Evolutionary conservation across 2,113 vertebrate species (phyloP).

Genomic region (Aleadryas rufinucha): DNA sequence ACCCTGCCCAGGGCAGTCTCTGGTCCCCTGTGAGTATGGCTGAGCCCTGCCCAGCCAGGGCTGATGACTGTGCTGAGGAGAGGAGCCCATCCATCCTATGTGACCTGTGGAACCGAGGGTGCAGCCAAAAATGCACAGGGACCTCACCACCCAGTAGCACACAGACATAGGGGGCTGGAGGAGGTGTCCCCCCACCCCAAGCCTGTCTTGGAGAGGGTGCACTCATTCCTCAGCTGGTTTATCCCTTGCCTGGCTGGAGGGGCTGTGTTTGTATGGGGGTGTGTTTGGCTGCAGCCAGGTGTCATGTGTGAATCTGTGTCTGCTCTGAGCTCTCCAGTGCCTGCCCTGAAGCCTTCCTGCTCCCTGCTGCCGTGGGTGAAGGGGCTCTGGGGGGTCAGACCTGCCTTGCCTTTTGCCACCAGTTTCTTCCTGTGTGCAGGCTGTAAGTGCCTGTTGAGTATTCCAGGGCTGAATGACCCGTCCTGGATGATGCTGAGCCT

Average conservation of each 20-base stretch:
- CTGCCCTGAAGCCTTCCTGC: not conserved
- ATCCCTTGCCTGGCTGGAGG: not conserved
- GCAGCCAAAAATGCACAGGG: not conserved
- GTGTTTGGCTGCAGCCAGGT: not conserved
- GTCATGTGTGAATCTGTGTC: not conserved
- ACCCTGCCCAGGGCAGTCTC: not conserved
- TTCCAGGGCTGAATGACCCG: not conserved
- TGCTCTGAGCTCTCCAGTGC: not conserved
- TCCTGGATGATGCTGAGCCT: not conserved
- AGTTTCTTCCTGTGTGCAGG: not conserved
- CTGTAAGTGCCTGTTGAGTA: not conserved
- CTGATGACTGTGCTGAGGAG: accelerated
- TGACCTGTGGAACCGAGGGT: not conserved
- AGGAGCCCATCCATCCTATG: not conserved
- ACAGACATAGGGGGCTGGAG: not conserved
- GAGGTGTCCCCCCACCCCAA: not conserved
- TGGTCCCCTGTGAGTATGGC: accelerated
- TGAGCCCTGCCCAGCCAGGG: not conserved
- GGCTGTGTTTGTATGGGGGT: no score
- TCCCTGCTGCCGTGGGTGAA: not conserved
- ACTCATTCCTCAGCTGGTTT: not conserved
- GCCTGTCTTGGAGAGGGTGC: not conserved
- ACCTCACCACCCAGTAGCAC: not conserved
- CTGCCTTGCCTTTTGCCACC: not conserved
- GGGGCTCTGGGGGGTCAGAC: not conserved